Evolutionary conservation across 2,888 invertebrate genomes (phyloP), one percentile per base, ranked within the genome.

Genomic region (Lasius fuliginosus): DNA sequence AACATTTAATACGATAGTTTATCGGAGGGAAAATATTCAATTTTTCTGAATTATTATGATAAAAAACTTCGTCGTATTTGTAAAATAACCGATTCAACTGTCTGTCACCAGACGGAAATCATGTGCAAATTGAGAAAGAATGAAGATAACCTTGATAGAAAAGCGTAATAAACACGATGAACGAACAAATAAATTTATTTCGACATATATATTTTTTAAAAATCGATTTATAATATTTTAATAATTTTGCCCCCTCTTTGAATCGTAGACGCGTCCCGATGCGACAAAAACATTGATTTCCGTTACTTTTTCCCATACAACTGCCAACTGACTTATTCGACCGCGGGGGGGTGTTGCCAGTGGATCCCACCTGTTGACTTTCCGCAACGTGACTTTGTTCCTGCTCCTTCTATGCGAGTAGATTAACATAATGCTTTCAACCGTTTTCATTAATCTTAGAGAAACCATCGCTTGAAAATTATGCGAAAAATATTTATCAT

Each of bases 361-460:
- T 90, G 92, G 91, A 92, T 93, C 94, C 95, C 95, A 95, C 95
- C 95, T 95, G 95, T 95, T 95, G 95, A 94, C 94, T 94, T 94
- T 93, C 93, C 92, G 91, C 92, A 92, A 90, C 91, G 92, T 92
- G 90, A 92, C 90, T 92, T 91, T 89, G 86, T 79, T 84, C 73
- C 75, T 83, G 77, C 83, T 83, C 91, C 91, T 91, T 91, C 87
- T 91, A 87, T 79, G 79, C 77, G 85, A 53, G 87, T 74, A 74
- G 82, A 89, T 91, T 92, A 81, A 81, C 73, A 79, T 79, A 79
- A 77, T 67, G 56, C 56, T 49, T 69, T 86, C 82, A 87, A 88
- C 88, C 86, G 88, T 86, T 84, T 65, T 46, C 15, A 42, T 84
- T 58, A 60, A 65, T 81, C 65, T 36, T 42, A 30, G 18, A 81